Base-by-base conservation (phyloP, 2,888 invertebrate species). In the Kryphioiulus occultus region DNA sequence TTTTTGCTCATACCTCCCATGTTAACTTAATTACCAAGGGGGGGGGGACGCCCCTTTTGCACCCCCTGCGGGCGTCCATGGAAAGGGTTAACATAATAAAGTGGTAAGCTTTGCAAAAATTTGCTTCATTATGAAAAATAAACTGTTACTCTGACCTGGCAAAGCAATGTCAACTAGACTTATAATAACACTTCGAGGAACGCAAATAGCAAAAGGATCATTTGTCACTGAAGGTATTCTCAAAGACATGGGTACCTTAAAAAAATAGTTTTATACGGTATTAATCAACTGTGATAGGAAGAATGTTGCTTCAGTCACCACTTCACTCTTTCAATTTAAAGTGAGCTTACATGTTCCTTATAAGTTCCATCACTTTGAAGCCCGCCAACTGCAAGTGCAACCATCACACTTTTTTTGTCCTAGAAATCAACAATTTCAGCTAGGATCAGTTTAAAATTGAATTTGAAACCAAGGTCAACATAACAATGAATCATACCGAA, bases 121-220 rank as follows among this genome's bases (percentile, higher is more conserved):
- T 7, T 78, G 30, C 78, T 78, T 15, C 30, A 82, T 82, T 15
- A 2, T 32, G 5, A 4, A 82, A n/a, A 10, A 35, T 3, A 82
- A n/a, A 17, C 26, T 84, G 39, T 19, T 39, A 84, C 19, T 17
- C 85, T n/a, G 19, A 85, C 85, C 85, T 85, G 85, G 85, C 22
- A 85, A 30, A 9, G 44, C 85, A 85, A 85, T 26, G 85, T 85
- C 85, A 17, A 85, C 19, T 35, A 85, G 42, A 12, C 85, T 44
- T 44, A 85, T 44, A 85, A 42, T n/a, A 5, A 30, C 44, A 5
- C 44, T n/a, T 85, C 44, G 35, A 30, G 17, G 22, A 85, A 44
- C n/a, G 22, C 85, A 85, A 44, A 19, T 22, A 17, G 85, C 39
- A 17, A 44, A 85, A 85, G 85, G 85, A 44, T 85, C 85, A n/a